Base-by-base conservation (phyloP, 2,797 vertebrate genomes). In the Picus viridis region DNA sequence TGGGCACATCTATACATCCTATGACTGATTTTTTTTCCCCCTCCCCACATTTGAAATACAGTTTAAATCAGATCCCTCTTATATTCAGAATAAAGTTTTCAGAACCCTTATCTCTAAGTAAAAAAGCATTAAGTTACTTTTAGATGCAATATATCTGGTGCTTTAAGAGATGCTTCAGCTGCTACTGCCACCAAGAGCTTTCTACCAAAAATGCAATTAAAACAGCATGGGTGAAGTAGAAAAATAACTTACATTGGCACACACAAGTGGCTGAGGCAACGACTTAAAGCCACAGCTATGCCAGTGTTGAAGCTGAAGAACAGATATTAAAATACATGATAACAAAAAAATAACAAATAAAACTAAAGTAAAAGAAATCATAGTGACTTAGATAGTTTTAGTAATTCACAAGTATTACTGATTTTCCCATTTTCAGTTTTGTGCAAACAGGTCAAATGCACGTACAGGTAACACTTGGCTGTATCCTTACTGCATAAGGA, bases 211-310 rank as follows among this genome's bases (percentile, higher is more conserved):
- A 94, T 64, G 92, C 92, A 95, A 96, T 95, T 87, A 84, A 59
- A 95, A 90, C 70, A 94, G 85, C 83, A 87, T 23, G 90, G 91
- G 90, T 94, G 86, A 95, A 93, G 94, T 61, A 95, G 73, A 47
- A 91, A 94, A 91, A 94, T 86, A 90, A 97, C 96, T 97, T 97
- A 94, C 95, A 95, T 87, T 96, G 97, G 96, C 95, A 97, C 94
- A 95, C 81, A 96, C 94, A 96, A 97, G 96, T 94, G 94, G 96
- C 97, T 97, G 96, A 96, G 95, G 95, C 92, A 95, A 96, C 90
- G 96, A 96, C 76, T 97, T 97, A 97, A 97, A 97, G 95, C 95
- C 86, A 70, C 96, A 97, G 94, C 94, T 97, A 96, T 96, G 95
- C 92, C 97, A 96, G 86, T 96, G 95, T 90, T 94, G 95, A 88